phyloP scores from a whole-genome alignment of 2,888 invertebrate species.

The Acrobasis repandana region DNA sequence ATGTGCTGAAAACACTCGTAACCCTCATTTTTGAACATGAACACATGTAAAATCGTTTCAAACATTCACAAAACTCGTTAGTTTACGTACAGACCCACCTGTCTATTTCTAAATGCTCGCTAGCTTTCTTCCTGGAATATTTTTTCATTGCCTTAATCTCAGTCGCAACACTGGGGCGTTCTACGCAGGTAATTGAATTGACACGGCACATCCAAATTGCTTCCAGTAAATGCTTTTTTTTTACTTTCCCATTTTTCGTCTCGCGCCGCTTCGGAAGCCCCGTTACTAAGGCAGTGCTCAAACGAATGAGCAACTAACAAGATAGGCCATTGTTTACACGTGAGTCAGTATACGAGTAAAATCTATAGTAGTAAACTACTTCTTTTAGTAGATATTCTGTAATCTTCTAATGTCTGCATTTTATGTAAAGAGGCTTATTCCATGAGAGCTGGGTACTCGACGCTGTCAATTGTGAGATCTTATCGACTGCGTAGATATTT shows the following conservation, averaged over 20 bases:
- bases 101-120: conserved; percentile 49
- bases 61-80: not conserved
- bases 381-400: conserved; percentile 34
- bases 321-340: conserved; percentile 46
- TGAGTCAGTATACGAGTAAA: conserved; percentile 16
- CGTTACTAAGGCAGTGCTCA: conserved; percentile 35
- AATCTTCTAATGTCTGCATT: conserved; percentile 58
- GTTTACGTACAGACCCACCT: conserved; percentile 50
- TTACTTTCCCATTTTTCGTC: conserved; percentile 46
- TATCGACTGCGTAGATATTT: conserved; percentile 3
- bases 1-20: no score
- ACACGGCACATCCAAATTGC: conserved; percentile 57
- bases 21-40: no score
- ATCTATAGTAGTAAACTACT: conserved; percentile 17
- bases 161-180: conserved; percentile 48
- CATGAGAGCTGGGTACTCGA: conserved; percentile 42
- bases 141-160: conserved; percentile 68
- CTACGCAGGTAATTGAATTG: conserved; percentile 56
- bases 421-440: conserved; percentile 39
- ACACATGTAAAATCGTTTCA: not conserved
- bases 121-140: conserved; percentile 57
- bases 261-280: conserved; percentile 10
- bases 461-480: conserved; percentile 39
- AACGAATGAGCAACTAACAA: conserved; percentile 41
- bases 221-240: conserved; percentile 51